A percentile compares a stretch with the other conserved stretches of the same genome.
Conservation (phyloP, 2,113 vertebrate species). For the Plectropomus leopardus region DNA sequence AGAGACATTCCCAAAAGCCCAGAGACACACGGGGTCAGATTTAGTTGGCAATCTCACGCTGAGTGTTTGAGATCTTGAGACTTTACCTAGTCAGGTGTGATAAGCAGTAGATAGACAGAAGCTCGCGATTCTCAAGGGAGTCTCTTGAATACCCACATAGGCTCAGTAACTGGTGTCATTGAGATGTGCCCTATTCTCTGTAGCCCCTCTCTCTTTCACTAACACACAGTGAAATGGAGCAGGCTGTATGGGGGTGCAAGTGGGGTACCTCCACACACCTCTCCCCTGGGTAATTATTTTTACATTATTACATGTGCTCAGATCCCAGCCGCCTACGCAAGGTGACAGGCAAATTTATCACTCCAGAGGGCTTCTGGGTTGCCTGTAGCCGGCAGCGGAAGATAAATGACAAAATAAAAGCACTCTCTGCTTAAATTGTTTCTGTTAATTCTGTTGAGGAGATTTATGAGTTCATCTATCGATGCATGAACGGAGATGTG, state of each 20-base stretch:
- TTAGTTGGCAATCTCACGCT: conserved; percentile 52
- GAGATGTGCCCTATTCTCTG: conserved; percentile 71
- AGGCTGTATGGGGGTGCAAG: conserved; percentile 59
- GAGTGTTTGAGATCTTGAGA: conserved; percentile 68
- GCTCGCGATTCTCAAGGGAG: conserved; percentile 64
- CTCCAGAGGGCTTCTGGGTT: conserved; percentile 78
- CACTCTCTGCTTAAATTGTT: conserved; percentile 88
- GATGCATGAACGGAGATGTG: conserved; percentile 81
- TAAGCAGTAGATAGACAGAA: conserved; percentile 71
- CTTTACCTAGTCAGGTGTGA: conserved; percentile 79
- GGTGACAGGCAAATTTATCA: conserved; percentile 90
- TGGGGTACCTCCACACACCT: conserved; percentile 73
- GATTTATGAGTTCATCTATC: conserved; percentile 87
- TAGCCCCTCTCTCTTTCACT: conserved; percentile 52
- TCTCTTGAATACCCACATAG: conserved; percentile 73
- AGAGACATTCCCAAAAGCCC: conserved; percentile 41
- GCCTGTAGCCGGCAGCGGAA: conserved; percentile 73
- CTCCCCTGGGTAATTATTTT: conserved; percentile 90
- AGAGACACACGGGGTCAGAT: conserved; percentile 55
- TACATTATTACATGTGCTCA: conserved; percentile 90
- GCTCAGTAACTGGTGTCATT: conserved; percentile 84
- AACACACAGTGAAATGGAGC: conserved; percentile 60
- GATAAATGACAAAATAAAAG: conserved; percentile 91
- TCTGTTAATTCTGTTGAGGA: conserved; percentile 87
- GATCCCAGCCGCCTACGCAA: conserved; percentile 84